Evolutionary conservation across 2,888 invertebrate species (phyloP).

Genomic region (Eurytoma adleriae): DNA sequence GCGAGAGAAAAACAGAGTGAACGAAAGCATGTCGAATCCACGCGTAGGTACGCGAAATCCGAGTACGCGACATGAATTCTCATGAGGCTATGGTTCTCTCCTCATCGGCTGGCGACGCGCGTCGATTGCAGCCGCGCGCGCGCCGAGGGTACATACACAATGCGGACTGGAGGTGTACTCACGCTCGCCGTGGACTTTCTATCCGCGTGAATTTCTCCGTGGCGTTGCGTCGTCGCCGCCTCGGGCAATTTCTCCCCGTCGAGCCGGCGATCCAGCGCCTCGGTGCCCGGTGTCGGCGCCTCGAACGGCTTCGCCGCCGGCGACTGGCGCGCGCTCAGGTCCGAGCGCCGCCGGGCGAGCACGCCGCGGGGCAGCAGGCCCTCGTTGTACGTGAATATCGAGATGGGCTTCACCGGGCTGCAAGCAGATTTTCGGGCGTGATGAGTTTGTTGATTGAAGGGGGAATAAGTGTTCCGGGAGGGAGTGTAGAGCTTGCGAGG

Average conservation of each 20-base stretch:
- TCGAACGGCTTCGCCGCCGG: neutral
- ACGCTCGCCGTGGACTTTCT: conserved; percentile 29
- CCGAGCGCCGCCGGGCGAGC: conserved; percentile 59
- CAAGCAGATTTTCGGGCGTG: conserved; percentile 34
- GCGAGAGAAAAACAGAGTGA: too few relatives aligned
- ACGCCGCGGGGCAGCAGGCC: conserved; percentile 59
- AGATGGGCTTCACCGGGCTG: conserved; percentile 63
- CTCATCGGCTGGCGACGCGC: neutral
- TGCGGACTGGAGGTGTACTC: conserved; percentile 10
- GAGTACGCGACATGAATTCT: neutral
- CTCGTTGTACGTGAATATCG: conserved; percentile 63
- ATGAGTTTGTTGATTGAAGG: too few relatives aligned
- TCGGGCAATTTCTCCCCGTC: conserved; percentile 55
- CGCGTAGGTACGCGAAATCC: too few relatives aligned
- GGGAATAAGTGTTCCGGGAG: too few relatives aligned
- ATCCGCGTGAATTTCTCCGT: conserved; percentile 23
- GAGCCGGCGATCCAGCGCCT: conserved; percentile 54
- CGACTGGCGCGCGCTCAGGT: neutral
- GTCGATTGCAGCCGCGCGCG: neutral
- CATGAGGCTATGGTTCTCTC: neutral
- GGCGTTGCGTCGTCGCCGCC: conserved; percentile 19
- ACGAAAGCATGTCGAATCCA: too few relatives aligned
- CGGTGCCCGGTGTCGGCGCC: conserved; percentile 27
- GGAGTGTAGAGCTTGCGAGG: too few relatives aligned
- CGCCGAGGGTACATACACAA: neutral